Conservation (phyloP, 2,888 invertebrate genomes). For the Coelinius sp. region DNA sequence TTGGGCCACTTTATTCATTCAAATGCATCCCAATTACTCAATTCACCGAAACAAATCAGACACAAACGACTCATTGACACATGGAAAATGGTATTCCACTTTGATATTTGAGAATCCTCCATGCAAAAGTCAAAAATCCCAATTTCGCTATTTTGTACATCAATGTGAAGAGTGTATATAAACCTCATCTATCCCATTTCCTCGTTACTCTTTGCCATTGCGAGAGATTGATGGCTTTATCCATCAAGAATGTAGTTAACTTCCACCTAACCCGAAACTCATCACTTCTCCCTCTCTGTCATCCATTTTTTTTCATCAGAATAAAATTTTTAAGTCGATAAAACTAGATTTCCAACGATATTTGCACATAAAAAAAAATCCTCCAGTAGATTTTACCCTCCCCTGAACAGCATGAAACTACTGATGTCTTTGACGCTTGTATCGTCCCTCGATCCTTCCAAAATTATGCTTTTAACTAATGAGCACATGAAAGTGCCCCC, state of each 20-base stretch:
- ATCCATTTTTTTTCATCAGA: constrained; percentile 44
- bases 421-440: background rate
- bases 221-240: constrained; percentile 33
- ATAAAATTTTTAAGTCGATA: too few relatives aligned
- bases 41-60: background rate
- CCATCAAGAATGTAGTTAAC: constrained; percentile 32
- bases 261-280: constrained; percentile 24
- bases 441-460: background rate
- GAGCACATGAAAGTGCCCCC: background rate
- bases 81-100: constrained; percentile 12
- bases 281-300: constrained; percentile 23
- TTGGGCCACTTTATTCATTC: background rate
- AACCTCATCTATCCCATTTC: constrained; percentile 15
- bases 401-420: background rate
- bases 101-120: background rate
- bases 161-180: constrained; percentile 13
- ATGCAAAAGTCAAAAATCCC: constrained; percentile 3
- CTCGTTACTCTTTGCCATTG: constrained; percentile 27
- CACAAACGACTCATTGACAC: background rate
- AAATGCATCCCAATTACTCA: background rate
- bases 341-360: too few relatives aligned
- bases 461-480: background rate
- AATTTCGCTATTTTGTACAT: background rate
- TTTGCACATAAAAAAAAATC: background rate
- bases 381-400: background rate